These are phyloP conservation scores for Sandelia bainsii DNA, from an alignment of 2,797 vertebrate species.

Conservation along the genomic window DNA sequence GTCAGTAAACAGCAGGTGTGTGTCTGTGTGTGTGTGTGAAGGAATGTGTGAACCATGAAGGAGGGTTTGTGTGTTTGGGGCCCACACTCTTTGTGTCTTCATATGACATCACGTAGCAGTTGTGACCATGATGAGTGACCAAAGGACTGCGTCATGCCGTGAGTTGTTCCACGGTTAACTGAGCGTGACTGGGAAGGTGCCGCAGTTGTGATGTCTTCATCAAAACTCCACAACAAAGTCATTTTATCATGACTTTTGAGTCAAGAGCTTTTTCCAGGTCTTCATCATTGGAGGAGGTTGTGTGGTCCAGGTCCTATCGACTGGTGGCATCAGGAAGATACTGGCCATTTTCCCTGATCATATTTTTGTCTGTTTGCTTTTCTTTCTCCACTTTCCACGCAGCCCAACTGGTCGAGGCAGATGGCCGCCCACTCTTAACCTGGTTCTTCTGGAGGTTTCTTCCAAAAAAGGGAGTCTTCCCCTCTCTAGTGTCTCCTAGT, in stretches of 20 bases:
- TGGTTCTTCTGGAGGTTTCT: no score
- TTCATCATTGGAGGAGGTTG: no score
- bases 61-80: neutral
- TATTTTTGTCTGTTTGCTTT: no score
- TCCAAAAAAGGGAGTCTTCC: no score
- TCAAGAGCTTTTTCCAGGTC: no score
- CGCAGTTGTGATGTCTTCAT: constrained; percentile 19
- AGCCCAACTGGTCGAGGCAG: no score
- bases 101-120: constrained; percentile 40
- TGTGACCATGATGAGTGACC: neutral
- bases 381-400: no score
- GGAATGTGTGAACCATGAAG: constrained; percentile 1
- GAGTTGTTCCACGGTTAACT: constrained; percentile 28
- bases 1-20: constrained; percentile 15
- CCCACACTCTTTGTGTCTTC: neutral
- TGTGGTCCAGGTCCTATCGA: no score
- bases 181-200: constrained; percentile 28
- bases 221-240: neutral
- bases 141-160: constrained; percentile 17
- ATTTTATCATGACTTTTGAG: neutral
- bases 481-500: no score
- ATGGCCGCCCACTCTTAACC: no score
- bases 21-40: constrained; percentile 26
- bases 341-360: no score
- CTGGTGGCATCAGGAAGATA: no score